These are phyloP conservation scores for Nerophis ophidion DNA, from an alignment of 2,113 vertebrate genomes.

Conservation along the genomic window DNA sequence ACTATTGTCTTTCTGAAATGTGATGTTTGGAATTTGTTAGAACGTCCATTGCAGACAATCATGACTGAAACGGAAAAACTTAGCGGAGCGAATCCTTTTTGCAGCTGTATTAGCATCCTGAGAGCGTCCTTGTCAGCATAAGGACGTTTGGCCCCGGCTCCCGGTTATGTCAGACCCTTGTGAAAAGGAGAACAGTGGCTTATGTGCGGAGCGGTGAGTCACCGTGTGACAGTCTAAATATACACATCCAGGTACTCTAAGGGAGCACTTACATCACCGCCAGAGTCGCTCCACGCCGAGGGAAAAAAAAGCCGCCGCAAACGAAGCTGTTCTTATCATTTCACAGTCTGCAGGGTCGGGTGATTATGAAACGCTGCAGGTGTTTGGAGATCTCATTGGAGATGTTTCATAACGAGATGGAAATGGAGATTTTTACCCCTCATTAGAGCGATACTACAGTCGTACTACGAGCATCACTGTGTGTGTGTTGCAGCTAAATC, in stretches of 20 bases:
- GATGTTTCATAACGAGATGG: background rate
- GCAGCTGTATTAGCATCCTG: no score
- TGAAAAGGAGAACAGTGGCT: slow-evolving; percentile 18
- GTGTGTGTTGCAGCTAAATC: slow-evolving; percentile 46
- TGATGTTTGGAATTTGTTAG: no score
- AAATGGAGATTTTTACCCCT: background rate
- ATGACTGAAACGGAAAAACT: no score
- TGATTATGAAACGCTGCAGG: slow-evolving; percentile 22
- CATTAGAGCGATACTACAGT: background rate
- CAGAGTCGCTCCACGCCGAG: slow-evolving; percentile 16
- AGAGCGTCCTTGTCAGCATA: background rate
- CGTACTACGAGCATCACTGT: slow-evolving; percentile 8
- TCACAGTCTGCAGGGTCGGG: slow-evolving; percentile 13
- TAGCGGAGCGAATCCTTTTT: no score
- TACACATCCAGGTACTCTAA: slow-evolving; percentile 16
- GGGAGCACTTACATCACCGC: slow-evolving; percentile 12
- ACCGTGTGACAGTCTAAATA: slow-evolving; percentile 21
- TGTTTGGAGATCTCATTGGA: background rate
- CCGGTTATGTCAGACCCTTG: slow-evolving; percentile 33
- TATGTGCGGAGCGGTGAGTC: slow-evolving; percentile 21
- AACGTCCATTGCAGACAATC: no score
- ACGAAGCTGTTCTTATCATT: slow-evolving; percentile 9
- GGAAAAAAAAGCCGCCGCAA: slow-evolving; percentile 13
- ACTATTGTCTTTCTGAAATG: no score
- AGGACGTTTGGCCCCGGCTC: slow-evolving; percentile 10